Base-by-base conservation (phyloP, 2,797 vertebrate species). In the Limosa lapponica region DNA sequence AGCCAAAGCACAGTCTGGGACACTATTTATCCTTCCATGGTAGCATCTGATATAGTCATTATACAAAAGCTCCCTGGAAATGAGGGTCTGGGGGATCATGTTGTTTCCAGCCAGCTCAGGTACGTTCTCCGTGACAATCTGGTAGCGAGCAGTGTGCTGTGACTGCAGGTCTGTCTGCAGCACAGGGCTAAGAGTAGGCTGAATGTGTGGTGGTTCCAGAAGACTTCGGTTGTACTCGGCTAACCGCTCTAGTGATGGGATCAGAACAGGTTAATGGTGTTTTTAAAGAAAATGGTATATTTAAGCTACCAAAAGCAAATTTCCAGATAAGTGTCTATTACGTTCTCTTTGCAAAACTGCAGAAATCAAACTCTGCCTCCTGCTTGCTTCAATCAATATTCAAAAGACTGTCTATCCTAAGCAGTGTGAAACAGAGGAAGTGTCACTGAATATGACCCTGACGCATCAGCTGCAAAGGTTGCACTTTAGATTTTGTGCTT, bases 331-430 rank as follows among this genome's bases (percentile, higher is more conserved):
- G 12, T 78, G 30, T 92, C 73, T 91, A 10, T 93, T 90, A 30
- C 69, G 48, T 61, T 83, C 44, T 34, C 49, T 85, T 90, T 90
- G 64, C 52, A 85, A 79, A 96, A 71, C 23, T 82, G 69, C 55
- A 74, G 91, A 96, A 94, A 91, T 89, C 48, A 94, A 93, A 28
- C 19, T 55, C 71, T 89, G 55, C 57, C 32, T 94, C 65, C 61
- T 87, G 75, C 62, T 82, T 82, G 9, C 52, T 91, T 95, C 88
- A 94, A 39, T 95, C 95, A 85, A 82, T 87, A 92, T 92, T 95
- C 86, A 89, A 62, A 95, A 89, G 59, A 74, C 61, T 39, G 28
- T 70, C 83, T 91, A 46, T 66, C 54, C 78, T 57, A 73, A 84
- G 59, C 86, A 85, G 83, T n/a, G 71, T 93, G 81, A 93, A 95